Evolutionary conservation across 2,797 vertebrate species (phyloP), one percentile per base, ranked within the genome.

Genomic region (Microctenopoma steveboyesi): DNA sequence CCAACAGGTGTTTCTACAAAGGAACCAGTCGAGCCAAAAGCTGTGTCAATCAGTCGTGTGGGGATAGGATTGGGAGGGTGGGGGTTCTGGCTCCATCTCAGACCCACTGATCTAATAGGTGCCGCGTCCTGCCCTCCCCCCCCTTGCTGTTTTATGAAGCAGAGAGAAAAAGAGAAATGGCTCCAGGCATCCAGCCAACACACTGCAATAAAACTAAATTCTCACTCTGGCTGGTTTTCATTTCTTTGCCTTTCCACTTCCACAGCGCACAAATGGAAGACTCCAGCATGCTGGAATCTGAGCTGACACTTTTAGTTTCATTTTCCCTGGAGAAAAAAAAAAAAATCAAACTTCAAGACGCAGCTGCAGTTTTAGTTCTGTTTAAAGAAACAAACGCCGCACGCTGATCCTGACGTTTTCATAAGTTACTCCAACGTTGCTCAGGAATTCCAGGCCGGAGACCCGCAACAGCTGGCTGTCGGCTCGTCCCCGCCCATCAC

Each of bases 391-490:
- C 25, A 43, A 22, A 15, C 0, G 25, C 9, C 72, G 35, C 64
- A 65, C 5, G 9, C 48, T 5, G 27, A 30, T 54, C 46, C 28
- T 11, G 9, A 53, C 50, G 16, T 54, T 40, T 4, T 4, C 47
- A 18, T 69, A 75, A 87, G 67, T 79, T 71, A 22, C 58, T 78
- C 5, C 64, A 67, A 79, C 60, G 39, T 67, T 14, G 30, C 61
- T 74, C 25, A 74, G 87, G 84, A 89, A 89, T 88, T 87, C 71
- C 63, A 81, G 66, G 40, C 76, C 27, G 28, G 48, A 74, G 66
- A 86, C 69, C 60, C 54, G 65, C 83, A 90, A 84, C 91, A 91
- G 88, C 91, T 89, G 86, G 76, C 79, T 61, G 56, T 54, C 25
- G 18, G 42, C 33, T 78, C 35, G 22, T 54, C 69, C 72, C 81